Evolutionary conservation across 2,888 invertebrate species (phyloP).

Genomic region (Cataglyphis livida): DNA sequence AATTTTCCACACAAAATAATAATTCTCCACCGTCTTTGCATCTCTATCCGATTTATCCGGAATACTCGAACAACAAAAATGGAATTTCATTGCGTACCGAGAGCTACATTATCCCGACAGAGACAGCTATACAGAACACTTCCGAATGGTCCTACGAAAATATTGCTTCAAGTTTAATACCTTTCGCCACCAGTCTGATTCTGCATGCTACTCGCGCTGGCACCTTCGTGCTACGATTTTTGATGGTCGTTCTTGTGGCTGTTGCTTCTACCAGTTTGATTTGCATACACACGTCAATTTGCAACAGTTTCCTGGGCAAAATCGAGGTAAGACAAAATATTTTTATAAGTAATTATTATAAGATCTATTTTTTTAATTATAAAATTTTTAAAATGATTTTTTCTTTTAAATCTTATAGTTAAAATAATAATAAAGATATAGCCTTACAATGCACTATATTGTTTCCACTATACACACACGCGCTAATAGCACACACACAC

Average conservation of each 20-base stretch:
- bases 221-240: constrained; percentile 62
- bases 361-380: background rate
- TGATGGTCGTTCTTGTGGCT: constrained; percentile 86
- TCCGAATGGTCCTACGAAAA: constrained; percentile 57
- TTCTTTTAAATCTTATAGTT: background rate
- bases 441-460: background rate
- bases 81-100: background rate
- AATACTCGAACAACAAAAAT: constrained; percentile 55
- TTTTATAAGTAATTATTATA: background rate
- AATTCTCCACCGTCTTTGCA: constrained; percentile 8
- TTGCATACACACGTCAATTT: constrained; percentile 89
- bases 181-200: constrained; percentile 68
- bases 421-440: background rate
- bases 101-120: background rate
- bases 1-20: background rate
- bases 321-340: constrained; percentile 74
- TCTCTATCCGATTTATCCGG: constrained; percentile 72
- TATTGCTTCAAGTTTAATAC: constrained; percentile 66
- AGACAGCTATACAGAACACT: background rate
- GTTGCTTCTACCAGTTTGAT: constrained; percentile 87
- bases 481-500: no score
- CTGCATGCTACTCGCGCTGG: constrained; percentile 69
- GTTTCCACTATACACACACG: background rate
- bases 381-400: background rate
- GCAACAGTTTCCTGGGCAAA: constrained; percentile 85